Evolutionary conservation across 2,797 vertebrate genomes (phyloP).

Genomic region (Trichosurus vulpecula): DNA sequence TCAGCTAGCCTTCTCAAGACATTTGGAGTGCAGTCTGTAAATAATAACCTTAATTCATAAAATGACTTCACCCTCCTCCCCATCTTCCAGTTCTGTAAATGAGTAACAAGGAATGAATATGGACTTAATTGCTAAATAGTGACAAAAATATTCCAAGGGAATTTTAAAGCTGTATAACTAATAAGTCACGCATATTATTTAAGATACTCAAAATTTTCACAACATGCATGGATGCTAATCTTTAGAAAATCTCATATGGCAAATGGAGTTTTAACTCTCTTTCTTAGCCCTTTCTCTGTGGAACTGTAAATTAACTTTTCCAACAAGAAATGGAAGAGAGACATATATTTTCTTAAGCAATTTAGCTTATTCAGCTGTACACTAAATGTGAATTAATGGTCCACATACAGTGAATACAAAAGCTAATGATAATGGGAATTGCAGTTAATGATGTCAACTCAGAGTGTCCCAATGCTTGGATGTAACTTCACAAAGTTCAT

Average conservation of each 20-base stretch:
- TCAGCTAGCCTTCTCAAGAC: slow-evolving; percentile 11
- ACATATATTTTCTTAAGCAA: slow-evolving; percentile 81
- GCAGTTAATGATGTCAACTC: slow-evolving; percentile 57
- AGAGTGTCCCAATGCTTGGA: slow-evolving; percentile 56
- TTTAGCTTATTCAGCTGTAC: slow-evolving; percentile 73
- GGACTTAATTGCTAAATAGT: slow-evolving; percentile 68
- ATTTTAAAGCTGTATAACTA: slow-evolving; percentile 69
- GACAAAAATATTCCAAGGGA: slow-evolving; percentile 69
- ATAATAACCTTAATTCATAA: slow-evolving; percentile 73
- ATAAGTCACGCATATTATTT: slow-evolving; percentile 78
- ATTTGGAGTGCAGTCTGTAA: slow-evolving; percentile 59
- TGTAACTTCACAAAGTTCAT: slow-evolving; percentile 42
- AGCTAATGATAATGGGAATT: slow-evolving; percentile 73
- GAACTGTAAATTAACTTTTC: slow-evolving; percentile 79
- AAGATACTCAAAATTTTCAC: slow-evolving; percentile 79
- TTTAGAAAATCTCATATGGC: slow-evolving; percentile 72
- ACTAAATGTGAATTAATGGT: slow-evolving; percentile 74
- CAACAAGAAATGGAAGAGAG: slow-evolving; percentile 77
- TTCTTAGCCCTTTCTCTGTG: slow-evolving; percentile 75
- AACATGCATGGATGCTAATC: slow-evolving; percentile 74
- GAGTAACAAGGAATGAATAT: slow-evolving; percentile 57
- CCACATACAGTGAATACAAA: slow-evolving; percentile 60
- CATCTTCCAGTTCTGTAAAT: slow-evolving; percentile 72
- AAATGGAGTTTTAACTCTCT: slow-evolving; percentile 80
- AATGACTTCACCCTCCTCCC: slow-evolving; percentile 45